These are phyloP conservation scores for Panthera leo DNA, from an alignment of 2,113 vertebrate genomes.

Conservation along the genomic window DNA sequence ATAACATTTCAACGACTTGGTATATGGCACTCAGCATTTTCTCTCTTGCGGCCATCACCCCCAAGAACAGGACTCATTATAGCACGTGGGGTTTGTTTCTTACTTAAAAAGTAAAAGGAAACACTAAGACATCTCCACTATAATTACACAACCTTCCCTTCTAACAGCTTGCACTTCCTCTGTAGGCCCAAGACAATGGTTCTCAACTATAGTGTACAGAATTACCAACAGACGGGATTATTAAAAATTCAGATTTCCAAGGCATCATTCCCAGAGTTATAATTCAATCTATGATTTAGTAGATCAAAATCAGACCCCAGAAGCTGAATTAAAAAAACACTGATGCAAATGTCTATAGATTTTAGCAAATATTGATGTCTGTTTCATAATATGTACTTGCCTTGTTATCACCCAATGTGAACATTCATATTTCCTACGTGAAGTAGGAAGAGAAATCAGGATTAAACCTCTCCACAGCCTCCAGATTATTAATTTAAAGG, in stretches of 20 bases:
- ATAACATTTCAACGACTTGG: neutral
- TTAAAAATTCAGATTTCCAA: slow-evolving; percentile 35
- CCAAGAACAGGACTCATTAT: neutral
- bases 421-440: neutral
- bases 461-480: neutral
- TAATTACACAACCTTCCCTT: neutral
- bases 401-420: neutral
- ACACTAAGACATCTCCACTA: neutral
- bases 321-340: neutral
- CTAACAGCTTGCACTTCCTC: neutral
- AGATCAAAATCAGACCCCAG: neutral
- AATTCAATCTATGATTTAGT: neutral
- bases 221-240: neutral
- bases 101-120: neutral
- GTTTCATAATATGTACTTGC: neutral
- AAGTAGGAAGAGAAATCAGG: neutral
- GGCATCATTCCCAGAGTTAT: neutral
- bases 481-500: neutral
- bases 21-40: neutral
- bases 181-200: neutral
- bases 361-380: neutral
- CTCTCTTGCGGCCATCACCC: neutral
- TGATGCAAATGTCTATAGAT: neutral
- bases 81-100: neutral
- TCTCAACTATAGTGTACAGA: neutral